Base-by-base conservation (phyloP, 2,113 vertebrate species). In the Osmerus mordax region DNA sequence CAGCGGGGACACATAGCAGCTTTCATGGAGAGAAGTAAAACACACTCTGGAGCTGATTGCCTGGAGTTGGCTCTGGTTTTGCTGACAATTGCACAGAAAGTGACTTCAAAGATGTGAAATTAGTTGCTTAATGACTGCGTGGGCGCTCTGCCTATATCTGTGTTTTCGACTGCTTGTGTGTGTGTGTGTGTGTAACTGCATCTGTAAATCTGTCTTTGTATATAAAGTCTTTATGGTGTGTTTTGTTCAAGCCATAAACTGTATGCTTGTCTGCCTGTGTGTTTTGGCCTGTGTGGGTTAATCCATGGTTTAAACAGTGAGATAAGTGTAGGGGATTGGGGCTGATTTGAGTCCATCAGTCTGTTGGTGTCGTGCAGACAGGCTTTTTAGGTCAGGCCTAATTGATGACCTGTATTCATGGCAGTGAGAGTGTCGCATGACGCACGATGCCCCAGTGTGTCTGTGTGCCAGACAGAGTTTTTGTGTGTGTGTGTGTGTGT, bases 321-420 rank as follows among this genome's bases (percentile, higher is more conserved):
- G 78, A 72, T 75, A 73, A 80, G 53, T 23, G 62, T 9, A 61
- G 74, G 62, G 79, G 75, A 72, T 85, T 77, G 78, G 56, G 65
- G 51, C 47, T 71, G 74, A 80, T 76, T 75, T 69, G 54, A 78
- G 32, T 60, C 65, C 13, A 28, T 81, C 77, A 61, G 77, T 78
- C 75, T 69, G 72, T 73, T 81, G 78, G 70, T 81, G 78, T 77
- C 78, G 71, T 59, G 12, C 59, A 63, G 60, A 63, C 60, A 72
- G 71, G 59, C 66, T 88, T 90, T 89, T 73, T 90, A 70, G 88
- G 90, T 90, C 89, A 88, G 73, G 47, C 73, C 83, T 83, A 85
- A 86, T 88, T 87, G 86, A 88, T 74, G 78, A 83, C 82, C 82
- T 82, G 72, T 78, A 77, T 82, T 88, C 79, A 84, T 84, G 84